phyloP scores from a whole-genome alignment of 2,888 invertebrate genomes.

The Incurvaria masculella region DNA sequence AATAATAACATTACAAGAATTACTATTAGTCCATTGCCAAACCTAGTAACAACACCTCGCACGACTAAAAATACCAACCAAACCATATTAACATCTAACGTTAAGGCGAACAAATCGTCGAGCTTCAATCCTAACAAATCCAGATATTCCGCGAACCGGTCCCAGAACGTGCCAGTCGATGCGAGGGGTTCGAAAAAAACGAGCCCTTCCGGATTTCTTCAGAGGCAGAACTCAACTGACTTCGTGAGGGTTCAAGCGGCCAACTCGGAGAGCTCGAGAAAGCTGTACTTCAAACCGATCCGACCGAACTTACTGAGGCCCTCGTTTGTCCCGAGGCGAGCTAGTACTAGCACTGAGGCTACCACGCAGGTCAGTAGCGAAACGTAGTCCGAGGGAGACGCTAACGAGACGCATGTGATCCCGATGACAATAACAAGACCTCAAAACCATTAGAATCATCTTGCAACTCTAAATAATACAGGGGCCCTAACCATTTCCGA shows the following conservation, averaged over 20 bases:
- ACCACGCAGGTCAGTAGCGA: conserved; percentile 25
- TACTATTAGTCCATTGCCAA: conserved; percentile 12
- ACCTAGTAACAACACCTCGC: conserved; percentile 18
- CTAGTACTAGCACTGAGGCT: conserved; percentile 23
- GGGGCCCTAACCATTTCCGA: not conserved
- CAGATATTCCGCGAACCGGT: conserved; percentile 33
- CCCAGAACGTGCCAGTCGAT: conserved; percentile 46
- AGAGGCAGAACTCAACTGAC: conserved; percentile 31
- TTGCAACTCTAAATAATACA: too few species aligned
- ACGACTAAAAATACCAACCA: conserved; percentile 29
- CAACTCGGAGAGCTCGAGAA: conserved; percentile 19
- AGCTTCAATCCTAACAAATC: conserved; percentile 34
- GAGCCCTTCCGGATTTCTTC: conserved; percentile 21
- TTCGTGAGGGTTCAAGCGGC: conserved; percentile 24
- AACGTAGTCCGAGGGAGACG: conserved; percentile 18
- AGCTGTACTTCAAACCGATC: conserved; percentile 35
- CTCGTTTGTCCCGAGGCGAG: conserved; percentile 38
- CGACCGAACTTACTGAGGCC: conserved; percentile 37
- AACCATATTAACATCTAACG: conserved; percentile 24
- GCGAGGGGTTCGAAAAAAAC: conserved; percentile 26
- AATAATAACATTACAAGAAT: conserved; percentile 33
- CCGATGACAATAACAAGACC: too few species aligned
- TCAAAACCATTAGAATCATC: too few species aligned
- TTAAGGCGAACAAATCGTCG: conserved; percentile 36
- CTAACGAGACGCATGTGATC: too few species aligned